Evolutionary conservation across 92 coral and sea anemone species (phyloP), one percentile per base, ranked within the genome.

Genomic region (Actinernus sp.): DNA sequence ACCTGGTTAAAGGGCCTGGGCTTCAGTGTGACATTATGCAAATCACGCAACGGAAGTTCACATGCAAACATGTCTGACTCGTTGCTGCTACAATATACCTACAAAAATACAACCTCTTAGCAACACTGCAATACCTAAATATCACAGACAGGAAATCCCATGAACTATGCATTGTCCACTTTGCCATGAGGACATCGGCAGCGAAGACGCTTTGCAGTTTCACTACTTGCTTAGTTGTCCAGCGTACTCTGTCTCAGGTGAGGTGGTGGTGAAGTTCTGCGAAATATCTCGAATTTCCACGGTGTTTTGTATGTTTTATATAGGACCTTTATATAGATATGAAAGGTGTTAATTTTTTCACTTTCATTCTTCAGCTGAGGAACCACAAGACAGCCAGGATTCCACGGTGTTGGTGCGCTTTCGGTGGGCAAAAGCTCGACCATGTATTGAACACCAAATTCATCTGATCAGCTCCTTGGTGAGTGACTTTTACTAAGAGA

Each of bases 391-490:
- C 40, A 41, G 17, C 16, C n/a, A n/a, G n/a, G n/a, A 17, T 45
- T 4, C 6, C 22, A 23, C 56, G 12, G 80, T 58, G 19, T 40
- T 49, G 11, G 95, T 91, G 44, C 85, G 91, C 24, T 90, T 94
- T 81, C 91, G 98, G 36, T 94, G 98, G 97, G 84, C 74, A 4
- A 86, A 80, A 63, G 78, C 82, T 52, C 76, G 78, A 56, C 90
- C 94, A 49, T 79, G 94, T 65, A 71, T 90, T 40, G 89, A 78
- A 43, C 58, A 84, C 48, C 84, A 91, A 59, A 86, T 94, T 30
- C 83, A 87, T 50, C 58, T 94, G 45, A 94, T 94, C 28, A 90
- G 92, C 51, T 90, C 97, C 0, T 61, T 90, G 94, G 98, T 94
- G 48, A 84, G 98, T 74, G n/a, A n/a, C n/a, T n/a, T n/a, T n/a